Evolutionary conservation across 2,797 vertebrate genomes (phyloP).

Genomic region (Peromyscus nudipes): DNA sequence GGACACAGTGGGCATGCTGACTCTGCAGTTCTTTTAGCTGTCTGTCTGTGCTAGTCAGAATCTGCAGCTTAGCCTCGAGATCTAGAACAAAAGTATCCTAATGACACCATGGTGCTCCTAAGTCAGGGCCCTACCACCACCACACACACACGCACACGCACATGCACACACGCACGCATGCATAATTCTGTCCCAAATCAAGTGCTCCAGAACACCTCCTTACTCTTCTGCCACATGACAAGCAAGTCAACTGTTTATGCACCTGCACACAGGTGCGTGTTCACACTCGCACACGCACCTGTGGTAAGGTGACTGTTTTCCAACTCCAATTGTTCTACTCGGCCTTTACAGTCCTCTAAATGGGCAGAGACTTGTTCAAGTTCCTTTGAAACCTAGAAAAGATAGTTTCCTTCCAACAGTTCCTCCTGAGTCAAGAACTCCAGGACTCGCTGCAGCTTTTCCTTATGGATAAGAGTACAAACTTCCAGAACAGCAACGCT

Average conservation of each 20-base stretch:
- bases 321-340: constrained; percentile 81
- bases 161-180: not conserved
- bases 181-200: constrained; percentile 13
- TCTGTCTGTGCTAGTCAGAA: constrained; percentile 70
- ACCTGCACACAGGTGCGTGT: not conserved
- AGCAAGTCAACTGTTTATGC: not conserved
- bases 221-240: not conserved
- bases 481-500: constrained; percentile 4
- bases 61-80: constrained; percentile 72
- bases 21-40: constrained; percentile 78
- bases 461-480: constrained; percentile 40
- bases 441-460: constrained; percentile 53
- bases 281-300: constrained; percentile 79
- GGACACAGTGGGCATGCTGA: constrained; percentile 75
- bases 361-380: constrained; percentile 79
- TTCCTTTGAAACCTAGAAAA: constrained; percentile 81
- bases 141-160: too few relatives aligned
- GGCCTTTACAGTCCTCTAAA: constrained; percentile 65
- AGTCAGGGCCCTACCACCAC: constrained; percentile 1
- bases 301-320: constrained; percentile 81
- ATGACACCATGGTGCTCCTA: constrained; percentile 24
- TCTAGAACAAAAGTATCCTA: constrained; percentile 82
- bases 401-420: constrained; percentile 43
- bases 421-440: constrained; percentile 53
- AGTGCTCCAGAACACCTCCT: constrained; percentile 12